Evolutionary conservation across 2,113 vertebrate species (phyloP).

Genomic region (Chaetodon auriga): DNA sequence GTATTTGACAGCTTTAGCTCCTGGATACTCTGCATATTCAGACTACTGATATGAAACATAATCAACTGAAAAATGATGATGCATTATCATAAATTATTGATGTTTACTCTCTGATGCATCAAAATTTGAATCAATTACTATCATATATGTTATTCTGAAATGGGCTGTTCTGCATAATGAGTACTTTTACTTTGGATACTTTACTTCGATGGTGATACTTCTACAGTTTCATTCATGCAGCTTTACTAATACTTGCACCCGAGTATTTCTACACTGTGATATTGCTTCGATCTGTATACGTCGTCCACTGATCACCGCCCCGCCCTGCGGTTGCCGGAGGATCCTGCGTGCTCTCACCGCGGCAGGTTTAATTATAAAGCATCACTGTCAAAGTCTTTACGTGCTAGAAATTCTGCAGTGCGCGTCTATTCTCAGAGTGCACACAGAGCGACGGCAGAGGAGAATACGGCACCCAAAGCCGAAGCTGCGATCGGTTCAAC

Average conservation of each 20-base stretch:
- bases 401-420: constrained; percentile 48
- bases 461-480: constrained; percentile 6
- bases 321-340: constrained; percentile 56
- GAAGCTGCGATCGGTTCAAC: not conserved
- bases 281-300: not conserved
- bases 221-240: too few species aligned
- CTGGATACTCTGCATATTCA: not conserved
- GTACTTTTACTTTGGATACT: not conserved
- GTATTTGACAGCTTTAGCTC: not conserved
- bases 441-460: constrained; percentile 12
- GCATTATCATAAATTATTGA: not conserved
- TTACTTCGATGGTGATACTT: not conserved
- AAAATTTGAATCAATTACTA: not conserved
- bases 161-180: too few species aligned
- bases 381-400: constrained; percentile 44
- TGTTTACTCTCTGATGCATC: not conserved
- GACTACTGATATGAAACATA: not conserved
- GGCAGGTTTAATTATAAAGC: constrained; percentile 78
- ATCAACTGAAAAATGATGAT: not conserved
- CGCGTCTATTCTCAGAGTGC: constrained; percentile 66
- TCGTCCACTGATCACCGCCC: constrained; percentile 1
- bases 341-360: constrained; percentile 29
- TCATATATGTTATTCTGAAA: not conserved
- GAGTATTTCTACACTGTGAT: not conserved
- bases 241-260: too few species aligned